These are phyloP conservation scores for Syngnathus scovelli DNA, from an alignment of 2,113 vertebrate species.

Conservation along the genomic window DNA sequence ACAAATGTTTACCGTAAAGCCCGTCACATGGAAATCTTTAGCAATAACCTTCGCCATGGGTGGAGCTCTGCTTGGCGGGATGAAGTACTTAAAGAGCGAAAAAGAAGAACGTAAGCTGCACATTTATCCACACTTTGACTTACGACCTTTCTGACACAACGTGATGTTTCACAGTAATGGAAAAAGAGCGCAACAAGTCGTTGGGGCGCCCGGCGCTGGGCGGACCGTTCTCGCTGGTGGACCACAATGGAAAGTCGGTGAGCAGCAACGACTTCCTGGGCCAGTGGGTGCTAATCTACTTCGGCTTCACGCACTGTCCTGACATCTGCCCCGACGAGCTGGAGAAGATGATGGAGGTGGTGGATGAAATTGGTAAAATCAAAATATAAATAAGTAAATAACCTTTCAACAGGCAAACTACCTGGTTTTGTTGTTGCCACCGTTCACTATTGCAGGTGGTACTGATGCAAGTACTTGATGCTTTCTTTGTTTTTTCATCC, in stretches of 20 bases:
- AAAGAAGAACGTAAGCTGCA: constrained; percentile 79
- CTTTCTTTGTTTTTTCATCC: neutral
- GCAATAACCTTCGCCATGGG: constrained; percentile 81
- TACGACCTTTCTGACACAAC: neutral
- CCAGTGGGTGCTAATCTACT: constrained; percentile 93
- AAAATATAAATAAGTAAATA: no score
- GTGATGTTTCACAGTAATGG: constrained; percentile 68
- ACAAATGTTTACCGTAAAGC: constrained; percentile 64
- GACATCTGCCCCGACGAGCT: constrained; percentile 96
- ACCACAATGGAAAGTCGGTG: constrained; percentile 76
- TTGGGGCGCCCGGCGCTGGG: constrained; percentile 85
- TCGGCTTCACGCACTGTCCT: constrained; percentile 96
- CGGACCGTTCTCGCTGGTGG: constrained; percentile 85
- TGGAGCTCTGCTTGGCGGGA: constrained; percentile 76
- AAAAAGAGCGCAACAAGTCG: constrained; percentile 77
- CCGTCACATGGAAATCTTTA: constrained; percentile 91
- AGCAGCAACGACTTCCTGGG: constrained; percentile 83
- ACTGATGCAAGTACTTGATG: neutral
- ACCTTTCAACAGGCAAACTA: no score
- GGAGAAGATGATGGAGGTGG: constrained; percentile 92
- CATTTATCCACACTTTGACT: neutral
- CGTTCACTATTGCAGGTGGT: neutral
- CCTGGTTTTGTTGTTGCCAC: neutral
- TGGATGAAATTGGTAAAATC: constrained; percentile 85
- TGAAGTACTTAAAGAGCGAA: constrained; percentile 84